Percentiles rank a stretch among this genome's conserved stretches.
Conservation (phyloP, 2,797 vertebrate species). For the Propithecus perrieri region DNA sequence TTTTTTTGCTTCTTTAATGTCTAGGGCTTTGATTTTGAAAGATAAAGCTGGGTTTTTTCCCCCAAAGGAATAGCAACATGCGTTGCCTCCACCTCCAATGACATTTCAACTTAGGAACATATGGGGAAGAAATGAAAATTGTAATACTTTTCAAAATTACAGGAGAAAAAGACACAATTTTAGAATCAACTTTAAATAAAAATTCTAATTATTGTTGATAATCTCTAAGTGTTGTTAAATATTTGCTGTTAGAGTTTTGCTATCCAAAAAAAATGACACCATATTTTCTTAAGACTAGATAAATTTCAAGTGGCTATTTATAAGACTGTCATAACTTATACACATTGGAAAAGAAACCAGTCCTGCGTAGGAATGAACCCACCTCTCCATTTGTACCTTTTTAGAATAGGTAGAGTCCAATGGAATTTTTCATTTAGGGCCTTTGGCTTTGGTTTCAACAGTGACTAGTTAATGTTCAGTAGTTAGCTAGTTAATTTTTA, state of each 20-base stretch:
- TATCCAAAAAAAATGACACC: background rate
- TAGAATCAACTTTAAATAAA: constrained; percentile 54
- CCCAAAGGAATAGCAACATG: constrained; percentile 46
- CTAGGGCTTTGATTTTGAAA: constrained; percentile 43
- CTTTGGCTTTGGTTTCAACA: background rate
- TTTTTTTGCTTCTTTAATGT: background rate
- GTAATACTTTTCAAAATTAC: constrained; percentile 13
- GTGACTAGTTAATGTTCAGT: background rate
- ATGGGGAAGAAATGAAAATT: constrained; percentile 65
- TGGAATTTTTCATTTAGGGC: background rate
- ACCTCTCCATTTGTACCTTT: background rate
- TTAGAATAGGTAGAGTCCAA: background rate
- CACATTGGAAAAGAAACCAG: background rate
- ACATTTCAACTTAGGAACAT: constrained; percentile 65
- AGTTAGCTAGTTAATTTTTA: background rate
- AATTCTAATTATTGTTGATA: constrained; percentile 1
- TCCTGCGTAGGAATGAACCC: background rate
- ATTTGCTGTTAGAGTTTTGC: constrained; percentile 1
- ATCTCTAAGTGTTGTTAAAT: constrained; percentile 39
- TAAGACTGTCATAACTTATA: background rate
- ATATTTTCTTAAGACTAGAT: constrained; percentile 15
- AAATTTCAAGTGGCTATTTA: background rate
- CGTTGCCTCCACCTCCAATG: constrained; percentile 28
- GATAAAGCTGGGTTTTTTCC: constrained; percentile 4
- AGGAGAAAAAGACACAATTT: constrained; percentile 30